Percentiles rank a stretch among this genome's conserved stretches.
These are phyloP conservation scores for Aurelia sp. DNA, from an alignment of 30 jellyfish, hydroid and myxozoan species.

Conservation along the genomic window DNA sequence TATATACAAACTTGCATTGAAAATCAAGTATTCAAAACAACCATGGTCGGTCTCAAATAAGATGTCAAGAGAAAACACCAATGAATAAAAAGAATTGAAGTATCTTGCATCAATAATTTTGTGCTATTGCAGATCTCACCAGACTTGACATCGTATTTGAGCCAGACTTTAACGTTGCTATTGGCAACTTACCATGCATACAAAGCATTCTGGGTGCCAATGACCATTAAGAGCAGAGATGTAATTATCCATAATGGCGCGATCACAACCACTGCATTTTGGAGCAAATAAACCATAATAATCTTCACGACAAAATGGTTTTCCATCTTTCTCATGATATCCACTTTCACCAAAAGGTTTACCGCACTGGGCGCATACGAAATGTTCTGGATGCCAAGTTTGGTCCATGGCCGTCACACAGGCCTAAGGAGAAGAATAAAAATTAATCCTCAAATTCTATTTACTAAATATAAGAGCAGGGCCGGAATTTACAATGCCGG, in stretches of 20 bases:
- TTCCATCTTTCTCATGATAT: constrained; percentile 91
- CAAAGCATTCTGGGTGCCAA: constrained; percentile 98
- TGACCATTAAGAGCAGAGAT: constrained; percentile 92
- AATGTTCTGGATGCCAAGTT: constrained; percentile 98
- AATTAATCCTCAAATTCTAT: not conserved
- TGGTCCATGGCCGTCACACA: constrained; percentile 96
- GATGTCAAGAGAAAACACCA: too few relatives aligned
- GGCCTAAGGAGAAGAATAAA: constrained; percentile 53
- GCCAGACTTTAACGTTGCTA: not conserved
- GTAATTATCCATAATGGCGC: constrained; percentile 90
- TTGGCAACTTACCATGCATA: constrained; percentile 84
- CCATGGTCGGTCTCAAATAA: too few relatives aligned
- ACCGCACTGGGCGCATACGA: constrained; percentile 90
- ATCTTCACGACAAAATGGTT: constrained; percentile 93
- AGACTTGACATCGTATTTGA: too few relatives aligned
- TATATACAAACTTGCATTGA: too few relatives aligned
- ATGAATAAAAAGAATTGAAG: too few relatives aligned
- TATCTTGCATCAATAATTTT: too few relatives aligned
- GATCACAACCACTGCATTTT: constrained; percentile 91
- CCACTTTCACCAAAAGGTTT: constrained; percentile 91
- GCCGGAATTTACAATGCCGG: too few relatives aligned
- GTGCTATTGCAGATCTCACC: too few relatives aligned
- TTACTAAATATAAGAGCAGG: not conserved
- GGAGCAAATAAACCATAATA: constrained; percentile 86
- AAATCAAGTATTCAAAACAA: too few relatives aligned